phyloP scores from a whole-genome alignment of 1,140 invertebrate species.

The Drosophila pseudoobscura region DNA sequence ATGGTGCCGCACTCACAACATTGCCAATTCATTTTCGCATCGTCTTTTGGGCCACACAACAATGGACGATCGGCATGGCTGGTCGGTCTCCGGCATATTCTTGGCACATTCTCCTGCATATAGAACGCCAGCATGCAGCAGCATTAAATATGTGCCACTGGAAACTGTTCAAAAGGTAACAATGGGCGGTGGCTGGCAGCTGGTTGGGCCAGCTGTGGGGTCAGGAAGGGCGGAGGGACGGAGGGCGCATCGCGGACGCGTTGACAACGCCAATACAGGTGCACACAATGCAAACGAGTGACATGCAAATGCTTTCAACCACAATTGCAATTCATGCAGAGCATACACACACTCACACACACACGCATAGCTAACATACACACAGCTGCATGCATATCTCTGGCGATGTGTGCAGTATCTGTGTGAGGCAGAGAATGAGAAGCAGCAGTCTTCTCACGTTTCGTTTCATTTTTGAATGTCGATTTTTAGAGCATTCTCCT shows the following conservation, averaged over 20 bases:
- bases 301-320: slow-evolving; percentile 82
- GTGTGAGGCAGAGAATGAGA: slow-evolving; percentile 20
- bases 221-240: neutral
- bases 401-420: slow-evolving; percentile 2
- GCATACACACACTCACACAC: slow-evolving; percentile 18
- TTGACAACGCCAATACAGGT: slow-evolving; percentile 78
- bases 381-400: slow-evolving; percentile 8
- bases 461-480: slow-evolving; percentile 75
- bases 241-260: slow-evolving; percentile 29
- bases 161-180: slow-evolving; percentile 30
- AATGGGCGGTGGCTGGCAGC: neutral
- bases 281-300: slow-evolving; percentile 74
- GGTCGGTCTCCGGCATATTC: slow-evolving; percentile 12
- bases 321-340: slow-evolving; percentile 77
- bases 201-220: neutral
- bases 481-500: slow-evolving; percentile 56
- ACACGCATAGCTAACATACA: slow-evolving; percentile 11
- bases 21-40: slow-evolving; percentile 71
- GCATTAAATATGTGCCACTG: slow-evolving; percentile 58
- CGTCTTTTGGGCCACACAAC: slow-evolving; percentile 50
- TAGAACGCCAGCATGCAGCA: slow-evolving; percentile 54
- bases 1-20: slow-evolving; percentile 43
- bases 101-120: slow-evolving; percentile 55
- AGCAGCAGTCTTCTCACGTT: slow-evolving; percentile 62
- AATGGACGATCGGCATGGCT: slow-evolving; percentile 41